Conservation (phyloP, 30 jellyfish, hydroid and myxozoan species). For the Cassiopea xamachana region DNA sequence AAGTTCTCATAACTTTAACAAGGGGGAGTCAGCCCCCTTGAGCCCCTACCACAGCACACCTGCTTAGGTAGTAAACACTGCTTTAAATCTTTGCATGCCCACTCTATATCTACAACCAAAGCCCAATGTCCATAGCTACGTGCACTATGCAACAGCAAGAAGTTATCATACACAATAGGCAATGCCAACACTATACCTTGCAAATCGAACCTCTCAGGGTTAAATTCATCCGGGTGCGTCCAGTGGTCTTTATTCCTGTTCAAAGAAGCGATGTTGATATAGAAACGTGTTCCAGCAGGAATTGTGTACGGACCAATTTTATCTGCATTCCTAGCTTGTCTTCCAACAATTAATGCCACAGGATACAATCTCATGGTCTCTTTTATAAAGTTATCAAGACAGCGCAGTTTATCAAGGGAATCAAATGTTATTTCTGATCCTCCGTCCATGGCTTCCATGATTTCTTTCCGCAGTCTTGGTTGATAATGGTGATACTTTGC, state of each 20-base stretch:
- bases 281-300: conserved; percentile 25
- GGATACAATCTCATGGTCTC: conserved; percentile 65
- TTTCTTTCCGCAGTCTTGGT: conserved; percentile 26
- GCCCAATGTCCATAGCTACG: no score
- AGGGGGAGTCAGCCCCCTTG: not conserved
- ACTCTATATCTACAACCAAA: no score
- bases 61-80: no score
- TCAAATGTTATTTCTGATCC: conserved; percentile 37
- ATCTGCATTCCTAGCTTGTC: conserved; percentile 4
- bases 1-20: no score
- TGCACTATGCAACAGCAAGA: no score
- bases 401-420: conserved; percentile 32
- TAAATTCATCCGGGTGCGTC: conserved; percentile 36
- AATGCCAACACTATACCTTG: conserved; percentile 19
- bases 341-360: conserved; percentile 24
- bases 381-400: conserved; percentile 46
- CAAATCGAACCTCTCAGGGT: conserved; percentile 52
- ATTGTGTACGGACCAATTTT: conserved; percentile 26
- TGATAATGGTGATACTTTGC: conserved; percentile 54
- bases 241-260: conserved; percentile 30
- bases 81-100: no score
- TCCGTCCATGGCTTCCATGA: conserved; percentile 14
- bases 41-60: not conserved
- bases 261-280: not conserved
- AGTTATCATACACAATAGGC: not conserved